Evolutionary conservation across 2,797 vertebrate genomes (phyloP), one percentile per base, ranked within the genome.

Genomic region (Hyperoplus lanceolatus): DNA sequence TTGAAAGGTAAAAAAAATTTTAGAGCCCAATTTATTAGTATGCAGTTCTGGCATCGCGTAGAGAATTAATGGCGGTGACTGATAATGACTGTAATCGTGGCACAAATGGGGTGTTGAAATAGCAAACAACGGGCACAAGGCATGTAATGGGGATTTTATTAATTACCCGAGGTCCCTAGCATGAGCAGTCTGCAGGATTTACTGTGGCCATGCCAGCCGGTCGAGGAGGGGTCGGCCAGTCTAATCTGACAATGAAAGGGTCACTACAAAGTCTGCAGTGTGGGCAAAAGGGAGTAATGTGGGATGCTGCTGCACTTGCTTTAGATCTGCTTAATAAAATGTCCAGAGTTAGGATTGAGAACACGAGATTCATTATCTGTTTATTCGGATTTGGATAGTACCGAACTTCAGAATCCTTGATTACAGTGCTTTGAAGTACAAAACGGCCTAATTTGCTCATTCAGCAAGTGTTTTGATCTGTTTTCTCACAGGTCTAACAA

Each of bases 101-200:
- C 95, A 96, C 94, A 96, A 96, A 96, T 96, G 95, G 95, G 95
- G 95, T 96, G 95, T 96, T 96, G 95, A 96, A 96, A 96, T 96
- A 96, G 95, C 95, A 96, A 96, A 96, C 96, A 96, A 96, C 95
- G 91, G 94, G 95, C 95, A 96, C 94, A 94, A 95, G 94, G 94
- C 95, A 96, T 96, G 96, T 96, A 96, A 96, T 96, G 94, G 94
- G 94, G 94, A 93, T 96, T 96, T 96, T 95, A 96, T 96, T 96
- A 96, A 96, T 96, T 95, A 95, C 92, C 91, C 85, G 54, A 92
- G 92, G 93, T 93, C 93, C 81, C 84, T 90, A 93, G 92, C 93
- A 92, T 83, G 91, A 92, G 92, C 92, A 80, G 92, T 90, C 92
- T 89, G 63, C 82, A 93, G 94, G 94, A 96, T 96, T 96, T 96